Percentiles rank a stretch among this genome's conserved stretches.
These are phyloP conservation scores for Sinodicranocentrus sp. DNA, from an alignment of 2,888 invertebrate genomes.

Conservation along the genomic window DNA sequence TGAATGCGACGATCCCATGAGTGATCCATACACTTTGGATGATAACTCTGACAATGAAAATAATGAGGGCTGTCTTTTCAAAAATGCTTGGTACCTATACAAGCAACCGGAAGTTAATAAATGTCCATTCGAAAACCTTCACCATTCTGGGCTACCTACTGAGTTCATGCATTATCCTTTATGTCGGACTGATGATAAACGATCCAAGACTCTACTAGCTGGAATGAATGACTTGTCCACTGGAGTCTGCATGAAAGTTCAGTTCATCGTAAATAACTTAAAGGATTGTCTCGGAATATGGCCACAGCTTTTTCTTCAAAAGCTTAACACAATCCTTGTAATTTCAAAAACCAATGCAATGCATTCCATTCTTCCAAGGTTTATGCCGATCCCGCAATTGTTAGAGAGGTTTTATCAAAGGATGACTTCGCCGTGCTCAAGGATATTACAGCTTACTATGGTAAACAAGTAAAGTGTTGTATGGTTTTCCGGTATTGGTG, in stretches of 20 bases:
- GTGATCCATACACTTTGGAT: too few relatives aligned
- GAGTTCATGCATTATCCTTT: constrained; percentile 28
- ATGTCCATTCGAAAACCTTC: constrained; percentile 24
- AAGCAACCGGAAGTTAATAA: neutral
- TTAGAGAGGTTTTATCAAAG: neutral
- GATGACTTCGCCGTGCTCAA: constrained; percentile 6
- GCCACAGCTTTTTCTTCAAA: constrained; percentile 32
- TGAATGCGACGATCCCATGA: too few relatives aligned
- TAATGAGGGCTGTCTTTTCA: too few relatives aligned
- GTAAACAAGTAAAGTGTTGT: constrained; percentile 13
- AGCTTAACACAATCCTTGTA: constrained; percentile 18
- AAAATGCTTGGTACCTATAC: neutral
- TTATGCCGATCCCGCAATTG: neutral
- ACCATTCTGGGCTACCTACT: constrained; percentile 1
- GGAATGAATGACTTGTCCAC: constrained; percentile 23
- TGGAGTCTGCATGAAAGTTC: constrained; percentile 26
- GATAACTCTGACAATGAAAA: too few relatives aligned
- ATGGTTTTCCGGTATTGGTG: constrained; percentile 34
- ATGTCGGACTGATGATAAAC: neutral
- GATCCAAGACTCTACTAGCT: constrained; percentile 12
- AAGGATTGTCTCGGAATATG: constrained; percentile 39
- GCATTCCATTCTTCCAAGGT: too few relatives aligned
- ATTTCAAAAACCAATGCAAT: too few relatives aligned
- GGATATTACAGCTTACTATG: neutral
- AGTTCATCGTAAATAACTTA: constrained; percentile 36